Base-by-base conservation (phyloP, 2,888 invertebrate genomes). In the Galeruca laticollis region DNA sequence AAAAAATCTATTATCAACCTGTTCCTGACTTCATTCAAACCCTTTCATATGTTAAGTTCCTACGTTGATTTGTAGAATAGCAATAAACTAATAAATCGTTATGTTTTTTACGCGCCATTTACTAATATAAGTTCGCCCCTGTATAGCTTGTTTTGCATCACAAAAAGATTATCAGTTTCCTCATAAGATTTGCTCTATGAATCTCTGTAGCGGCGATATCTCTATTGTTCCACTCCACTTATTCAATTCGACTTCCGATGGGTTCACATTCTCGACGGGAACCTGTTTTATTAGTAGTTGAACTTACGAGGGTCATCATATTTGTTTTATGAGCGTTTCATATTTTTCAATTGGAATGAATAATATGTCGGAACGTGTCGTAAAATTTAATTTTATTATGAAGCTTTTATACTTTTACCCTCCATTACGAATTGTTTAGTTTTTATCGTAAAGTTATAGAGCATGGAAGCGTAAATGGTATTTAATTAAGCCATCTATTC, bases 181-280 rank as follows among this genome's bases (percentile, higher is more conserved):
- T 68, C 62, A 40, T 68, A 62, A 68, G 62, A 63, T 52, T 37
- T 63, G 62, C 49, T 62, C 54, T 40, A 54, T 31, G 18, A 47
- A 35, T 20, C 51, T 35, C 43, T 26, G 35, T 35, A 21, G 52
- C 54, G 63, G 18, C 21, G 61, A 61, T 62, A 61, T 62, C 64
- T 56, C 61, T 43, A 57, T 62, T 62, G 62, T 62, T 68, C 62
- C 62, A 68, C 51, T 68, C 68, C 57, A 68, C 47, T 68, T 68
- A 68, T 68, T 68, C 68, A 68, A 68, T 68, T 62, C 68, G 51
- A 68, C 68, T 68, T 68, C 68, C 68, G 62, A 68, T 63, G 68
- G 37, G 40, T 35, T 62, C 61, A 51, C n/a, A 68, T 26, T 54
- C 54, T 37, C 43, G 15, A 20, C 40, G 56, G 40, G 52, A 63